Evolutionary conservation across 37 sponge, comb jelly and placozoan genomes (phyloP), one percentile per base, ranked within the genome.

Genomic region (Axinella damicornis): DNA sequence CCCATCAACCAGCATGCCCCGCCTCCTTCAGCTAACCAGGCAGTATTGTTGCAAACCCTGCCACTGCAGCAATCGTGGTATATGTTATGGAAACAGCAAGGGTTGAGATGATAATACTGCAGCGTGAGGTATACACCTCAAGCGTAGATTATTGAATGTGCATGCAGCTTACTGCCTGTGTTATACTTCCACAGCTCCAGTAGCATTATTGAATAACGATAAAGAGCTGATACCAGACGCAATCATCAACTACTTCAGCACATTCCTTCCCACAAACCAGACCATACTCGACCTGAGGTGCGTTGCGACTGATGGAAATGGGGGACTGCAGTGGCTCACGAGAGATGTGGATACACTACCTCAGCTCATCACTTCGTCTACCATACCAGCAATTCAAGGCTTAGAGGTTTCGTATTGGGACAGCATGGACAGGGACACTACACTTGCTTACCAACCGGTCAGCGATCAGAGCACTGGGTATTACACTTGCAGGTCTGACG

Each of bases 191-290:
- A 30, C 32, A 76, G 79, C 33, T 63, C 79, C 79, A 20, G 79
- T 79, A 5, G n/a, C 66, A 25, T 6, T 79, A 5, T 37, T 61
- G 46, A 79, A 79, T 41, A 6, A 79, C 35, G 64, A 62, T n/a
- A 58, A 40, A 16, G 79, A 64, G 79, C 22, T 79, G 30, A 19
- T 31, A 5, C 40, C 65, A 4, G 1, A 63, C 37, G 38, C 79
- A n/a, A 46, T 79, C 79, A 79, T 79, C 64, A 79, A 79, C 67
- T 24, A 15, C 17, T 76, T 28, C 33, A 1, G 61, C 2, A 28
- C 15, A 14, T 76, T 14, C 17, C 15, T 46, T 5, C 25, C 25
- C 15, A 30, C 28, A 5, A 33, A 76, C 39, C n/a, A 36, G 16
- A 17, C 71, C n/a, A 38, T 19, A 27, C 79, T 79, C 6, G 22